Conservation (phyloP, 2,888 invertebrate genomes). For the Ophonus ardosiacus region DNA sequence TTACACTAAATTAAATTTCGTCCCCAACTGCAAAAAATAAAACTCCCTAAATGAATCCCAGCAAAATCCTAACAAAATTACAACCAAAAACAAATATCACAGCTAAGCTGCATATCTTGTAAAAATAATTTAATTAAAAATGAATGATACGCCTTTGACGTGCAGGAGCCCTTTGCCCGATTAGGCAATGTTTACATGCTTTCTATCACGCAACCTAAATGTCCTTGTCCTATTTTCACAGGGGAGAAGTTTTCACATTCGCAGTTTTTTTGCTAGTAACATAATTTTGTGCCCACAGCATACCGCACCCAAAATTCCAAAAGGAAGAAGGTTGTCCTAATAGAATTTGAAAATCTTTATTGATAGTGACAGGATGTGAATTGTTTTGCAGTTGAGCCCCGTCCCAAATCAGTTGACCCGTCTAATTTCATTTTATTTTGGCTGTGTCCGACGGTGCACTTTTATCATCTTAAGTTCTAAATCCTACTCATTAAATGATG, state of each 20-base stretch:
- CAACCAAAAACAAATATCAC: conserved; percentile 4
- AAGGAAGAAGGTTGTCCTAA: neutral
- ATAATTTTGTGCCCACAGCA: neutral
- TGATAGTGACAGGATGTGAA: neutral
- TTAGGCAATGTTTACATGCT: neutral
- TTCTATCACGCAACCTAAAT: neutral
- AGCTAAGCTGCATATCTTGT: neutral
- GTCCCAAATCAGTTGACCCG: neutral
- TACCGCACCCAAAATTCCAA: neutral
- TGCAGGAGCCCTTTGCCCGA: conserved; percentile 7
- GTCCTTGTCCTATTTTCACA: neutral
- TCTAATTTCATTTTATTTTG: neutral
- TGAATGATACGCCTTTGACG: conserved; percentile 54
- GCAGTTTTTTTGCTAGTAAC: neutral
- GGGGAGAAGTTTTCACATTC: neutral
- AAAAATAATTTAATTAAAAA: conserved; percentile 57
- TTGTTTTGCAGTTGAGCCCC: neutral
- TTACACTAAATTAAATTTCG: conserved; percentile 25
- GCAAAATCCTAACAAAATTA: conserved; percentile 32
- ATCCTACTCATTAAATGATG: too few species aligned
- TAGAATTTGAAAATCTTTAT: neutral
- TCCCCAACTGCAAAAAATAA: conserved; percentile 1
- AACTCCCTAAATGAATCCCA: conserved; percentile 14
- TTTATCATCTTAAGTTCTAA: neutral
- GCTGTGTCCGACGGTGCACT: neutral